These are phyloP conservation scores for Macquaria australasica DNA, from an alignment of 2,113 vertebrate genomes.

Conservation along the genomic window DNA sequence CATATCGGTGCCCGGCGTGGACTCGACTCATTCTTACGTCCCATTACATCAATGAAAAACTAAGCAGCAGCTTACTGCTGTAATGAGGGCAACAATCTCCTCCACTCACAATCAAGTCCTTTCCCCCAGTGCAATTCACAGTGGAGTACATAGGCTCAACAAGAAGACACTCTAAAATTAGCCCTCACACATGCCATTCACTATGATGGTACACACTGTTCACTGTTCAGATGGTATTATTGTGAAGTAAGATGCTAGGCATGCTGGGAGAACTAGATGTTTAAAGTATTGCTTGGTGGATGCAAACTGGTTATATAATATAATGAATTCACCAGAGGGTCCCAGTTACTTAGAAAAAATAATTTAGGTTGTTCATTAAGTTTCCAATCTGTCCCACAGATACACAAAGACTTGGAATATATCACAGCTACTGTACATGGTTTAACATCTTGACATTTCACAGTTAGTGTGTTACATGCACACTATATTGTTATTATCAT, in stretches of 20 bases:
- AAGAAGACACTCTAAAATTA: constrained; percentile 66
- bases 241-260: background rate
- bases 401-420: background rate
- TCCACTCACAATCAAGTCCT: constrained; percentile 61
- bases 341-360: constrained; percentile 7
- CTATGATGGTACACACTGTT: background rate
- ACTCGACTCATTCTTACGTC: constrained; percentile 62
- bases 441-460: background rate
- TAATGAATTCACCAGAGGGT: background rate
- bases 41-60: constrained; percentile 75
- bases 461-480: background rate
- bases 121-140: constrained; percentile 59
- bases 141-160: constrained; percentile 62
- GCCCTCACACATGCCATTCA: constrained; percentile 63
- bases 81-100: constrained; percentile 75
- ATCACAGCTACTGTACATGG: background rate
- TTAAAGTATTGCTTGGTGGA: background rate
- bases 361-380: background rate
- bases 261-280: background rate
- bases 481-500: background rate
- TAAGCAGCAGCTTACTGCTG: constrained; percentile 70
- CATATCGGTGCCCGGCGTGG: constrained; percentile 50
- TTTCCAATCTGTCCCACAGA: background rate
- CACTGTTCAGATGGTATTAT: background rate
- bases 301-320: background rate